These are phyloP conservation scores for Oasisia sp. DNA, from an alignment of 2,888 invertebrate species.

Conservation along the genomic window DNA sequence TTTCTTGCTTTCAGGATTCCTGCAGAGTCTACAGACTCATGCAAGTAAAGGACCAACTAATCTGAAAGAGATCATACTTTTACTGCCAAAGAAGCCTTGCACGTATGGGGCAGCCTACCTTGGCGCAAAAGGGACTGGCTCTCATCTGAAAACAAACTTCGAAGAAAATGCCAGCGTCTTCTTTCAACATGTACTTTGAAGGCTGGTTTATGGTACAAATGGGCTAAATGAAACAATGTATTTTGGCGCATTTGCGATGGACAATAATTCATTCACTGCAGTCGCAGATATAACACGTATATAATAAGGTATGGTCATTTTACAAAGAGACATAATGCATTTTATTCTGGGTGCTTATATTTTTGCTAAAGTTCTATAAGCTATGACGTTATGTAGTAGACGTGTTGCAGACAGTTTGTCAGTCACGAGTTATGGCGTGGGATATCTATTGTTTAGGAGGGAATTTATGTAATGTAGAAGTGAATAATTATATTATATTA, in stretches of 20 bases:
- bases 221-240: background rate
- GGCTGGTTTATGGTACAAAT: background rate
- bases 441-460: too few species aligned
- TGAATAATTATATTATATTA: too few species aligned
- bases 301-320: too few species aligned
- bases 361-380: too few species aligned
- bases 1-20: conserved; percentile 36
- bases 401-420: too few species aligned
- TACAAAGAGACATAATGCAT: too few species aligned
- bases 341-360: too few species aligned
- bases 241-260: background rate
- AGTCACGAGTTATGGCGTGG: too few species aligned
- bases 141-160: conserved; percentile 35
- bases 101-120: conserved; percentile 42
- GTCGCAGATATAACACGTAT: background rate
- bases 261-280: background rate
- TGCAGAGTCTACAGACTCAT: conserved; percentile 35
- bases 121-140: conserved; percentile 34
- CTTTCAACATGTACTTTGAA: conserved; percentile 31
- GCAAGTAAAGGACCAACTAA: conserved; percentile 20
- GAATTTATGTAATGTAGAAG: too few species aligned
- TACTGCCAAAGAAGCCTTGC: conserved; percentile 28
- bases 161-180: conserved; percentile 32
- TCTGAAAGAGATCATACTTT: conserved; percentile 38
- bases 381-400: too few species aligned